Percentiles rank a stretch among this genome's conserved stretches.
phyloP scores from a whole-genome alignment of 1,140 invertebrate genomes.

The Zaprionus davidi region DNA sequence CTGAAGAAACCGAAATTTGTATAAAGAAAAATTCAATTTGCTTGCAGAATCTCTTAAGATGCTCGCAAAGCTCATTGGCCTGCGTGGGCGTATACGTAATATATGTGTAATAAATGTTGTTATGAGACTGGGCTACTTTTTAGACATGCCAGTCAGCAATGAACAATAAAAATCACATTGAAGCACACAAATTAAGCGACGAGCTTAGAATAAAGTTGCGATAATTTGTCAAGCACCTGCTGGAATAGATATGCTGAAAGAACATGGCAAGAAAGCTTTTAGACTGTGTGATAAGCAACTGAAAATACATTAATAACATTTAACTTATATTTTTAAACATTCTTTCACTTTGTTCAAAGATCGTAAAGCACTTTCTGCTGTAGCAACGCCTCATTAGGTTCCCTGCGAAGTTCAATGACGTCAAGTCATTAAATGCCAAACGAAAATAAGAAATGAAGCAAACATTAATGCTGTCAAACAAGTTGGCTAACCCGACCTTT shows the following conservation, averaged over 20 bases:
- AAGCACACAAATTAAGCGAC: constrained; percentile 27
- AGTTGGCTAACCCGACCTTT: not conserved
- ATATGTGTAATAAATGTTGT: not conserved
- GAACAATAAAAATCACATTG: constrained; percentile 61
- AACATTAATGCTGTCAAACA: constrained; percentile 5
- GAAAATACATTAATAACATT: not conserved
- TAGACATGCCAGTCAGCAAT: constrained; percentile 51
- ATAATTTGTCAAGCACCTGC: constrained; percentile 19
- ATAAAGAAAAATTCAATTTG: not conserved
- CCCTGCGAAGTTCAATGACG: constrained; percentile 53
- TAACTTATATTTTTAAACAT: constrained; percentile 1
- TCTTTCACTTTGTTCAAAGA: constrained; percentile 12
- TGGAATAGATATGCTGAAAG: not conserved
- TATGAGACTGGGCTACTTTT: constrained; percentile 32
- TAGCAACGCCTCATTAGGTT: constrained; percentile 10
- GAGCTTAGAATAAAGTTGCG: constrained; percentile 32
- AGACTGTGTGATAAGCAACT: not conserved
- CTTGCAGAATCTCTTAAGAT: not conserved
- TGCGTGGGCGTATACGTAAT: constrained; percentile 43
- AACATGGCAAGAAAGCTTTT: not conserved
- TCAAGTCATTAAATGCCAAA: constrained; percentile 42
- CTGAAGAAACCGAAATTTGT: not conserved
- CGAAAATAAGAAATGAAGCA: constrained; percentile 33
- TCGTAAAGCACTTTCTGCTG: constrained; percentile 1
- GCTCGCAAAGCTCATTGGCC: constrained; percentile 1